These are phyloP conservation scores for Watsonalla cultraria DNA, from an alignment of 2,888 invertebrate species.

Conservation along the genomic window DNA sequence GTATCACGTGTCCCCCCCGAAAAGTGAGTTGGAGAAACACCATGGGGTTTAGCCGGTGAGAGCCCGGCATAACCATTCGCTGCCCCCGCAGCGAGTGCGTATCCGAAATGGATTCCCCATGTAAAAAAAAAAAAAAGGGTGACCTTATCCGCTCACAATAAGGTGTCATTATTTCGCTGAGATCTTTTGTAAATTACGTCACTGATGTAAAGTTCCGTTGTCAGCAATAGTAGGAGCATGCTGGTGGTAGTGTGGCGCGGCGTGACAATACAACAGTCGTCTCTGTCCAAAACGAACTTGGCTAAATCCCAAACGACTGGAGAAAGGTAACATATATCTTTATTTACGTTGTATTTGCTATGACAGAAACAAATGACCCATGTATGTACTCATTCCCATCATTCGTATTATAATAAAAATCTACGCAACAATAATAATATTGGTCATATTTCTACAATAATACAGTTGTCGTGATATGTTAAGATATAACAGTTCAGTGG, in stretches of 20 bases:
- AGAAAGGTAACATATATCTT: conserved; percentile 61
- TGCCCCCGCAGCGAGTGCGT: no score
- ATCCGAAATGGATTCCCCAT: no score
- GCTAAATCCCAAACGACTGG: conserved; percentile 62
- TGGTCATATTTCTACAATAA: conserved; percentile 15
- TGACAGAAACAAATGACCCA: conserved; percentile 51
- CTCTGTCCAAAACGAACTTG: conserved; percentile 59
- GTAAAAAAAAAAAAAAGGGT: no score
- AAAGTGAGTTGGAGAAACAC: no score
- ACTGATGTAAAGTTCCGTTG: conserved; percentile 30
- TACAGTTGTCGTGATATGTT: not conserved
- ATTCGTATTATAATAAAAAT: conserved; percentile 27
- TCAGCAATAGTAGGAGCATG: conserved; percentile 31
- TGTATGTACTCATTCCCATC: conserved; percentile 21
- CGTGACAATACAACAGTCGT: conserved; percentile 47
- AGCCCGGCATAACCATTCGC: no score
- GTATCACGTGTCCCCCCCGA: no score
- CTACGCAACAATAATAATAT: conserved; percentile 20
- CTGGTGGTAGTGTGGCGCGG: conserved; percentile 39
- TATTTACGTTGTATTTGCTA: conserved; percentile 57
- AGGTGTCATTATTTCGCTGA: no score
- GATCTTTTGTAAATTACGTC: no score
- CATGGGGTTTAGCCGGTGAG: no score
- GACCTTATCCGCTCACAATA: no score
- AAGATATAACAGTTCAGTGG: not conserved